Conservation (phyloP, 2,888 invertebrate genomes). For the Hydraecia micacea region DNA sequence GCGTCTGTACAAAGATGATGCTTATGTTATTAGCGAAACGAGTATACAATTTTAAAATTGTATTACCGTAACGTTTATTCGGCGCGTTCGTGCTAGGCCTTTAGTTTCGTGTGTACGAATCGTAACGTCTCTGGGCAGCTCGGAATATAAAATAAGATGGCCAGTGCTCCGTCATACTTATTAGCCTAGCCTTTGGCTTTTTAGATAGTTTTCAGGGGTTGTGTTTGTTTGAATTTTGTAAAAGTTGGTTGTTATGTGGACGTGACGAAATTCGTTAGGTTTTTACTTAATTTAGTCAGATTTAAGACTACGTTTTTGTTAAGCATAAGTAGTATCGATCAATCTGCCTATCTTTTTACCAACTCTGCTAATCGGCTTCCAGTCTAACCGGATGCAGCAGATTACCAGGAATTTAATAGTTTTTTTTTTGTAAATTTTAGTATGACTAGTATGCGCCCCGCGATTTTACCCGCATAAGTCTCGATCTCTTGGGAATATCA, state of each 20-base stretch:
- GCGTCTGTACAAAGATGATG: too few relatives aligned
- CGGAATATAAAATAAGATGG: conserved; percentile 62
- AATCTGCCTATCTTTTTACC: not conserved
- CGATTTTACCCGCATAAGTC: too few relatives aligned
- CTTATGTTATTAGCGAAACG: not conserved
- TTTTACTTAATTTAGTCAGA: not conserved
- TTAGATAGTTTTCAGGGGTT: conserved; percentile 8
- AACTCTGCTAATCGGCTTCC: not conserved
- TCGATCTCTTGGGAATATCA: too few relatives aligned
- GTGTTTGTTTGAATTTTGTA: conserved; percentile 9
- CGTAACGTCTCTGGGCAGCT: conserved; percentile 57
- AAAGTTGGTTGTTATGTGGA: not conserved
- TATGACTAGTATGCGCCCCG: too few relatives aligned
- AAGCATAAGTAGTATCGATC: not conserved
- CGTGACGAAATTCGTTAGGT: not conserved
- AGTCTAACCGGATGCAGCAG: not conserved
- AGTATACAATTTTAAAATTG: not conserved
- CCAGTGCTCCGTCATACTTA: conserved; percentile 40
- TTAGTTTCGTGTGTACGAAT: conserved; percentile 52
- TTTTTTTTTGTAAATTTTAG: too few relatives aligned
- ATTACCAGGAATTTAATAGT: not conserved
- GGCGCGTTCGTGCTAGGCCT: not conserved
- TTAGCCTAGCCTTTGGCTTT: conserved; percentile 31
- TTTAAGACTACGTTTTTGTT: too few relatives aligned
- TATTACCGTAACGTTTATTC: not conserved